Percentiles rank a stretch among this genome's conserved stretches.
Conservation (phyloP, 2,888 invertebrate genomes). For the Zaprionus lineosus region DNA sequence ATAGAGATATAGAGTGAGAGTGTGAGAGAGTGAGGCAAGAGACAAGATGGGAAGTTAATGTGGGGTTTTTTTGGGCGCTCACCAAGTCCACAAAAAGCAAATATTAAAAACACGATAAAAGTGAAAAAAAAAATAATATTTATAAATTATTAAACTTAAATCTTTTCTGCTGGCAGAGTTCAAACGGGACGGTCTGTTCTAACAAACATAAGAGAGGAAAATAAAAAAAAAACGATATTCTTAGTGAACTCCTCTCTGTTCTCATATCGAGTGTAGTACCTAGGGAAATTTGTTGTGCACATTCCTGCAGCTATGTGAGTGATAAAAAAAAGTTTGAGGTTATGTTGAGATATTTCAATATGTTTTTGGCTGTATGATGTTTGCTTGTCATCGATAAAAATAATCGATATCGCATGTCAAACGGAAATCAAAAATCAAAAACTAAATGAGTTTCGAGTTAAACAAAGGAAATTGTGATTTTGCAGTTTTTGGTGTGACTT, state of each 20-base stretch:
- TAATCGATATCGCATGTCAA: too few species aligned
- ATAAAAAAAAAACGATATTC: too few species aligned
- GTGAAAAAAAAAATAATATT: conserved; percentile 15
- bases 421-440: conserved; percentile 56
- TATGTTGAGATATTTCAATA: conserved; percentile 24
- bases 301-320: conserved; percentile 14
- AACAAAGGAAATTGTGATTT: conserved; percentile 42
- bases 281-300: conserved; percentile 39
- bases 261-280: too few species aligned
- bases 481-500: conserved; percentile 23
- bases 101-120: conserved; percentile 29
- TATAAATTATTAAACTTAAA: background rate
- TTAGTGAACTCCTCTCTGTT: too few species aligned
- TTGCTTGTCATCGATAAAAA: too few species aligned
- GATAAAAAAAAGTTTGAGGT: conserved; percentile 33
- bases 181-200: too few species aligned
- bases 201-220: too few species aligned
- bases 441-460: conserved; percentile 42
- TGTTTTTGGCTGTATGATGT: too few species aligned
- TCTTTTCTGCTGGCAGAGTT: too few species aligned
- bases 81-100: conserved; percentile 69
- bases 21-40: conserved; percentile 55
- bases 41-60: conserved; percentile 43
- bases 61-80: too few species aligned
- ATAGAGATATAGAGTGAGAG: too few species aligned